Percentiles rank a stretch among this genome's conserved stretches.
These are phyloP conservation scores for Sebastes elongatus DNA, from an alignment of 2,797 vertebrate genomes.

Conservation along the genomic window DNA sequence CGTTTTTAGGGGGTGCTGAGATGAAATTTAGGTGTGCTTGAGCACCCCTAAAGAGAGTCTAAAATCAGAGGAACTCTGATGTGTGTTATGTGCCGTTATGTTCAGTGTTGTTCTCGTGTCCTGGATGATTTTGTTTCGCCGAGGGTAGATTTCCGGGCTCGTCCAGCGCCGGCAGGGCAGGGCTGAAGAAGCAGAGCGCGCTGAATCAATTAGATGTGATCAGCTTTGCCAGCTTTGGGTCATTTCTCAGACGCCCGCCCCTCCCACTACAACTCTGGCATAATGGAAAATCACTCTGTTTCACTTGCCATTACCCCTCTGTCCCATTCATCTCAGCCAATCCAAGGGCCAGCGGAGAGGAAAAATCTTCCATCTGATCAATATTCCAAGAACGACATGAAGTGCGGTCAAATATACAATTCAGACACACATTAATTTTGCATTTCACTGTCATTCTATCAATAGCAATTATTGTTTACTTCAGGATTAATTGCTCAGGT, in stretches of 20 bases:
- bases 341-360: conserved; percentile 12
- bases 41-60: too few species aligned
- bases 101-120: neutral
- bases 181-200: neutral
- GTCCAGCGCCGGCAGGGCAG: neutral
- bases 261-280: conserved; percentile 20
- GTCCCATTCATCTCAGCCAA: conserved; percentile 45
- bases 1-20: too few species aligned
- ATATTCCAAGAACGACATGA: conserved; percentile 31
- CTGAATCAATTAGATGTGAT: conserved; percentile 44
- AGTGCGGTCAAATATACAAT: neutral
- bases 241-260: conserved; percentile 40
- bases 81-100: too few species aligned
- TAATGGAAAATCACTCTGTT: conserved; percentile 50
- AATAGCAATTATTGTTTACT: conserved; percentile 23
- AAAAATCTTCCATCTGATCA: conserved; percentile 33
- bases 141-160: neutral
- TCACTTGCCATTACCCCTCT: conserved; percentile 29
- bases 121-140: neutral
- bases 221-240: conserved; percentile 35
- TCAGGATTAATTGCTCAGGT: conserved; percentile 10
- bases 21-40: too few species aligned
- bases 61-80: too few species aligned
- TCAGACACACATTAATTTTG: neutral
- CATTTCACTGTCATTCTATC: neutral